Evolutionary conservation across 2,888 invertebrate genomes (phyloP).

Genomic region (Geotrupes spiniger): DNA sequence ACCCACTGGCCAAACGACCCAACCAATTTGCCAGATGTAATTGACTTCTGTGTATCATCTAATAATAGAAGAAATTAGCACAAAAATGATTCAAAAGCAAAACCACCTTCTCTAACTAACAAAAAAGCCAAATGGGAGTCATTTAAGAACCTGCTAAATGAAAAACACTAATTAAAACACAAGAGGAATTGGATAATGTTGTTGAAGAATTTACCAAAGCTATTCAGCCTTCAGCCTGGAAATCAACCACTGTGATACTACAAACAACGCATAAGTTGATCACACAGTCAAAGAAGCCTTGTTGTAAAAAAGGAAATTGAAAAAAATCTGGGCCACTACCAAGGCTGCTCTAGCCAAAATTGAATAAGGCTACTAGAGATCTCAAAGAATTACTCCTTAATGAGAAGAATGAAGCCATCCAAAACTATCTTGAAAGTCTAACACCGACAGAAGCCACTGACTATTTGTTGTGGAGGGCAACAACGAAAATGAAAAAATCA

Average conservation of each 20-base stretch:
- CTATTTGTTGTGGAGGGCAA: not conserved
- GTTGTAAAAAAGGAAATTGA: not conserved
- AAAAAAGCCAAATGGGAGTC: not conserved
- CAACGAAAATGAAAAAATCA: not conserved
- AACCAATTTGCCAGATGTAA: not conserved
- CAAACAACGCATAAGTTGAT: not conserved
- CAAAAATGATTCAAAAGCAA: not conserved
- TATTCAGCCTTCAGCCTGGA: no score
- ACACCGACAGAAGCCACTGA: not conserved
- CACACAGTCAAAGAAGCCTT: not conserved
- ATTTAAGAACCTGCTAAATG: not conserved
- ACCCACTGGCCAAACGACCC: not conserved
- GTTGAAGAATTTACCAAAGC: not conserved
- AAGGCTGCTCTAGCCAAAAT: not conserved
- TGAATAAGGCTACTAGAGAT: no score
- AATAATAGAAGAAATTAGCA: not conserved
- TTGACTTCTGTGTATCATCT: not conserved
- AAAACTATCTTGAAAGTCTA: not conserved
- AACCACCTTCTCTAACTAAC: not conserved
- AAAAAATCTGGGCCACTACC: not conserved
- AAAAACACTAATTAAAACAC: not conserved
- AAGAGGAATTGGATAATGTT: not conserved
- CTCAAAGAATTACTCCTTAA: not conserved
- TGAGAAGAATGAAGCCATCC: not conserved
- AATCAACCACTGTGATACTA: no score